Percentiles rank a stretch among this genome's conserved stretches.
phyloP scores from a whole-genome alignment of 2,113 vertebrate genomes.

The Hyperoodon ampullatus region DNA sequence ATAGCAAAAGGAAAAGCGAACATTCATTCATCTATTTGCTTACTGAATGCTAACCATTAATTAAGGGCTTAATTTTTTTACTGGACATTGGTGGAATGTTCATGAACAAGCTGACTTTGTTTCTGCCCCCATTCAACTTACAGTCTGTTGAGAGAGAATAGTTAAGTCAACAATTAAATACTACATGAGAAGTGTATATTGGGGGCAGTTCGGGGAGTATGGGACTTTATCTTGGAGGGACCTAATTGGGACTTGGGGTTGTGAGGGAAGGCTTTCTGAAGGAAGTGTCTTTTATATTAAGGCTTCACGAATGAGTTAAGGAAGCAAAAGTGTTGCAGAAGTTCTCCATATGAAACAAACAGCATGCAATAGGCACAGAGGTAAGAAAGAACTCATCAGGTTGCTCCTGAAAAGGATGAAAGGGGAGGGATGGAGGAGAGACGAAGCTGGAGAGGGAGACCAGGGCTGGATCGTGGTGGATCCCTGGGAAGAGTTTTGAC shows the following conservation, averaged over 20 bases:
- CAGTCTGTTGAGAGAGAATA: not conserved
- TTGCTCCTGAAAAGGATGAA: not conserved
- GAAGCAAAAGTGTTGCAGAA: not conserved
- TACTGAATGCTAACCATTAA: not conserved
- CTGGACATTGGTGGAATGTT: not conserved
- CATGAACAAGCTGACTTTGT: not conserved
- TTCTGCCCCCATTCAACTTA: not conserved
- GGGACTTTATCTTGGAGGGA: not conserved
- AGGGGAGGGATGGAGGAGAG: not conserved
- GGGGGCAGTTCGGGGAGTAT: not conserved
- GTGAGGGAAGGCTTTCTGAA: not conserved
- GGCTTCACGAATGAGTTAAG: not conserved
- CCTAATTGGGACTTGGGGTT: not conserved
- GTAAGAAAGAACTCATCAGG: not conserved
- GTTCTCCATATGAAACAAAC: not conserved
- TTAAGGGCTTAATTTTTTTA: not conserved
- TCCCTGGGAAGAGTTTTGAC: not conserved
- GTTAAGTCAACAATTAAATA: not conserved
- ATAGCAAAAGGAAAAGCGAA: conserved; percentile 6
- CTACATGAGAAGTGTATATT: not conserved
- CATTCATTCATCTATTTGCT: not conserved
- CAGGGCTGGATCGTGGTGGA: too few relatives aligned
- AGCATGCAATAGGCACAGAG: not conserved
- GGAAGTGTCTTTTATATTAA: not conserved
- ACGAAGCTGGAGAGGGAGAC: not conserved